These are phyloP conservation scores for Bucorvus abyssinicus DNA, from an alignment of 2,797 vertebrate genomes.

Conservation along the genomic window DNA sequence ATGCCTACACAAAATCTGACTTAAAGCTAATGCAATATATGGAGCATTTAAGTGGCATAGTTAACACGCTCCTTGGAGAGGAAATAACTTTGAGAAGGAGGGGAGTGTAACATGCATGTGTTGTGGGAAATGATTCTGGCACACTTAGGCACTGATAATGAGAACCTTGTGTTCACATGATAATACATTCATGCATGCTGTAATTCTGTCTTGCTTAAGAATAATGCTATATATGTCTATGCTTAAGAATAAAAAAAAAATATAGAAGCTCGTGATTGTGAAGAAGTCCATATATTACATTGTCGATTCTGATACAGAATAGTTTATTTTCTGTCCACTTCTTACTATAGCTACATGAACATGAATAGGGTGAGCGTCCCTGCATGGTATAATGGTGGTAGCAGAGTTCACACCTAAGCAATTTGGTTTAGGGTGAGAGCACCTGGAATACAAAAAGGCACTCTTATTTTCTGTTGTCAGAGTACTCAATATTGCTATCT, in stretches of 20 bases:
- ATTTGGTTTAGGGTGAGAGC: background rate
- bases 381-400: background rate
- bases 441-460: background rate
- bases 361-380: background rate
- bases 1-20: background rate
- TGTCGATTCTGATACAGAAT: background rate
- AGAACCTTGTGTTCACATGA: background rate
- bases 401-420: background rate
- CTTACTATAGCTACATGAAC: background rate
- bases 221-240: too few relatives aligned
- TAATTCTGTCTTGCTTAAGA: background rate
- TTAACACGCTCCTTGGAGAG: background rate
- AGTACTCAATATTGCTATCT: background rate
- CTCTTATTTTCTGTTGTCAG: background rate
- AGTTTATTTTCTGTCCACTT: background rate
- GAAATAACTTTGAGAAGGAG: slow-evolving; percentile 39
- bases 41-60: background rate
- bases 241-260: background rate
- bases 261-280: background rate
- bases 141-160: background rate
- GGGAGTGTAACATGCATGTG: background rate
- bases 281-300: background rate
- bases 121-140: background rate
- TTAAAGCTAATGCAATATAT: background rate
- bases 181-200: background rate